Evolutionary conservation across 2,888 invertebrate species (phyloP), one percentile per base, ranked within the genome.

Genomic region (Agrotis puta): DNA sequence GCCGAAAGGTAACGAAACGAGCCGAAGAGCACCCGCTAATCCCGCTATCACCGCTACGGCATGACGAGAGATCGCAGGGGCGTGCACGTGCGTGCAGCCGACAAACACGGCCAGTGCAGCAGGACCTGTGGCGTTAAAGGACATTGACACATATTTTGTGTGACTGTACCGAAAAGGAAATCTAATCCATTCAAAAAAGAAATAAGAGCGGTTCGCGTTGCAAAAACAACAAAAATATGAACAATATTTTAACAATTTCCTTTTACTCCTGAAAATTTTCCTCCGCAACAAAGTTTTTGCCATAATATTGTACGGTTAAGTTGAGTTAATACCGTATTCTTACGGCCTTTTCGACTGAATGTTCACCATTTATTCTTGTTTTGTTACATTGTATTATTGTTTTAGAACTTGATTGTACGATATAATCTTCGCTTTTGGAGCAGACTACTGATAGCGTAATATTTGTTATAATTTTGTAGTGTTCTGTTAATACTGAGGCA

Each of bases 1-100:
- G 83, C 93, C 94, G 94, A 94, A 81, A 84, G 79, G 82, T 76
- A 85, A 89, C 92, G 93, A 91, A 84, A 77, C 72, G 72, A 79
- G 75, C 89, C 92, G 94, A 91, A 86, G 83, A 89, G 87, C 87
- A 83, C 84, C 88, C 88, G 90, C 90, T 91, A 91, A 91, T 93
- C 90, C 91, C 91, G 92, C 92, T 92, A 92, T 91, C 89, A 88
- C 81, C 75, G 74, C 77, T 79, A 75, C 63, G 90, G 87, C 88
- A 90, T 89, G 89, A 87, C 84, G 83, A 88, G 88, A 90, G 88
- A 88, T 86, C 85, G 86, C 84, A 79, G 79, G 70, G 69, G 75
- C 78, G 75, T 79, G 76, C 84, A 79, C 82, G 84, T 85, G 86
- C 85, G 80, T 76, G 76, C 85, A 78, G 66, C 61, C 72, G 71